phyloP scores from a whole-genome alignment of 2,888 invertebrate species.

The Junonia oenone region DNA sequence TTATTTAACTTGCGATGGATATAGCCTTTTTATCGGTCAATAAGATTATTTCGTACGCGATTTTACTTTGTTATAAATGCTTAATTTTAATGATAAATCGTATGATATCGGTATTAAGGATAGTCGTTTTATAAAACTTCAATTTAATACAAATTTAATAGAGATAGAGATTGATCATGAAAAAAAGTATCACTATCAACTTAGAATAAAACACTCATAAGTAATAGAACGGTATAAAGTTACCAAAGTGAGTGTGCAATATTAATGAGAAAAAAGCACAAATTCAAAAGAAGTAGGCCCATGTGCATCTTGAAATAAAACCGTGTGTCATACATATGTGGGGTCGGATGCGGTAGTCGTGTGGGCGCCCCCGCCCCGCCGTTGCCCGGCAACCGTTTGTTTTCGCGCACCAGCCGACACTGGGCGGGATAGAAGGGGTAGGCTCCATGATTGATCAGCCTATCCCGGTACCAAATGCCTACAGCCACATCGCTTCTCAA shows the following conservation, averaged over 20 bases:
- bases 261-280: neutral
- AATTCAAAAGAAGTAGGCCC: neutral
- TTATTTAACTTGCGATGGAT: conserved; percentile 43
- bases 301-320: conserved; percentile 32
- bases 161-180: too few relatives aligned
- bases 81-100: too few relatives aligned
- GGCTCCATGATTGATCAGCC: conserved; percentile 78
- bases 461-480: conserved; percentile 70
- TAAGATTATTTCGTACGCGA: conserved; percentile 6
- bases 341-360: conserved; percentile 56
- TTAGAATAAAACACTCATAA: neutral
- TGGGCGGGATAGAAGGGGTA: conserved; percentile 77
- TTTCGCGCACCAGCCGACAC: conserved; percentile 64
- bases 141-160: neutral
- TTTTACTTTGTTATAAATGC: conserved; percentile 2
- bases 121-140: neutral
- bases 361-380: conserved; percentile 48
- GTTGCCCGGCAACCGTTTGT: conserved; percentile 75
- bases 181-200: too few relatives aligned
- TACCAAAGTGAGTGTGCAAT: neutral
- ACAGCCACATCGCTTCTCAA: conserved; percentile 48
- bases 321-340: conserved; percentile 59
- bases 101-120: too few relatives aligned
- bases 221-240: neutral
- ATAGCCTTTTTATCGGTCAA: conserved; percentile 18